Evolutionary conservation across 2,888 invertebrate species (phyloP), one percentile per base, ranked within the genome.

Genomic region (Panorpa germanica): DNA sequence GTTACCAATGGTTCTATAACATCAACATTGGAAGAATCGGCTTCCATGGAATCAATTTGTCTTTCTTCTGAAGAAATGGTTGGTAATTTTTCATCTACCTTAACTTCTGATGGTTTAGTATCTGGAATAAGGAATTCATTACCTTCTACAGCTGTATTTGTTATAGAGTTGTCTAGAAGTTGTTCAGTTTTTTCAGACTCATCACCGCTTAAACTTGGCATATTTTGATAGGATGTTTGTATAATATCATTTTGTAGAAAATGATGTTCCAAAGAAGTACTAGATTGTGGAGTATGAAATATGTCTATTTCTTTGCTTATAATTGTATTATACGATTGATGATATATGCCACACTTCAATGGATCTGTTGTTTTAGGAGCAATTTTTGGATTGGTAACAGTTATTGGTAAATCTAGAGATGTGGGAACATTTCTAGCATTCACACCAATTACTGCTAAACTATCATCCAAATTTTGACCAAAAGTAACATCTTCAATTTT

Each of bases 341-440:
- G 36, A 2, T 36, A 26, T 9, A 29, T 19, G 3, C 30, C 35
- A 15, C 34, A 34, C 5, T 25, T 48, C 22, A 57, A 42, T n/a
- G 60, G 57, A 35, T 55, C 53, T 4, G 56, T 49, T 2, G 54
- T 53, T 39, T 55, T 55, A 4, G 67, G 65, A 9, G 71, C 67
- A 43, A 78, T 76, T 35, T 65, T 66, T 12, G 80, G 76, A 53
- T 77, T 73, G 2, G 77, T 75, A 12, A 77, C 70, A 1, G 77
- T 77, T 28, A 77, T 76, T 8, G 80, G 77, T 40, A 78, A 48
- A 46, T 76, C 75, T 3, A 77, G 58, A 2, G 75, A 73, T 8
- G 73, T 67, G 12, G 77, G 70, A 32, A 76, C 64, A 24, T 57
- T 52, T 28, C 44, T 40, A 15, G 45, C 38, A 20, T 63, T 57